Evolutionary conservation across 2,113 vertebrate species (phyloP), one percentile per base, ranked within the genome.

Genomic region (Microtus montanus): DNA sequence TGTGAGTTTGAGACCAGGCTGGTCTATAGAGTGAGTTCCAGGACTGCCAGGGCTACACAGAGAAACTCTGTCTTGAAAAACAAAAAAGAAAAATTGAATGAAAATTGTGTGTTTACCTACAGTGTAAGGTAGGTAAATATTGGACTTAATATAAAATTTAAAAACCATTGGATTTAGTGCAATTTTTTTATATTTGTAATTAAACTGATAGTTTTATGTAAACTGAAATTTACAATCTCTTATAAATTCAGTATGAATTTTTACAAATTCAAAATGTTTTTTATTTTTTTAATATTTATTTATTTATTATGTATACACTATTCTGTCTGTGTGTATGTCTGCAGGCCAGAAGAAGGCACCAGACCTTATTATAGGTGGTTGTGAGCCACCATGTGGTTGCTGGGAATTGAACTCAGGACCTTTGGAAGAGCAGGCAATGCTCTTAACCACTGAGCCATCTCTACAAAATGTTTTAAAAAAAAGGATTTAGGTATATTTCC

Each of bases 51-150:
- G 70, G 70, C 70, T 71, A 71, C 68, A 71, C 35, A n/a, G 68
- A 71, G 68, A 71, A n/a, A 71, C 35, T 35, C 68, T n/a, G 15
- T 71, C 68, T n/a, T 17, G 5, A 71, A 71, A 71, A 70, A 35
- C 28, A 68, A 35, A 70, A 70, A 35, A 70, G 61, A 41, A 96
- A 92, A 75, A n/a, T 49, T 90, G 41, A 71, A 91, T 87, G 61
- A 89, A 91, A 97, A 95, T 61, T 78, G 4, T 73, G 5, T 80
- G 35, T 93, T 78, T 87, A 38, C 80, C 19, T 12, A 35, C 33
- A 44, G 61, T 63, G 33, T 93, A 86, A 77, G 84, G 49, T 44
- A 35, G 68, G 68, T 89, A 71, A 71, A 63, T 64, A 35, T 71
- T 89, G n/a, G 66, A 84, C 17, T 96, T 44, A 92, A 70, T 82